phyloP scores from a whole-genome alignment of 2,797 vertebrate genomes.

The Bufotes viridis region DNA sequence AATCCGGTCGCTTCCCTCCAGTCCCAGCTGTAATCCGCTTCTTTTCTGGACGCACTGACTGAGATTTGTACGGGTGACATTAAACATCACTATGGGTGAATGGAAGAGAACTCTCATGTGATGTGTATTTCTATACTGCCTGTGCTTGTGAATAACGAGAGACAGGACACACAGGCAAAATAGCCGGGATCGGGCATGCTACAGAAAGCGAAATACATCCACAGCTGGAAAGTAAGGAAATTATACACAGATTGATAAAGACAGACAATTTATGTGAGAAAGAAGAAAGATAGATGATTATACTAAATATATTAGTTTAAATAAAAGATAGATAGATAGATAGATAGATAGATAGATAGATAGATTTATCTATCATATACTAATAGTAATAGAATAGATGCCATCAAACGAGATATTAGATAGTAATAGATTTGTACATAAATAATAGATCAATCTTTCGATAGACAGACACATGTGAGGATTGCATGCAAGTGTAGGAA shows the following conservation, averaged over 20 bases:
- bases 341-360: background rate
- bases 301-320: background rate
- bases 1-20: background rate
- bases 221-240: background rate
- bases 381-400: background rate
- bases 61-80: background rate
- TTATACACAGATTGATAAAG: background rate
- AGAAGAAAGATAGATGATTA: background rate
- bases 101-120: background rate
- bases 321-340: background rate
- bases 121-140: background rate
- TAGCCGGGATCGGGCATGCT: background rate
- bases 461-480: background rate
- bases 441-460: background rate
- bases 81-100: background rate
- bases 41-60: background rate
- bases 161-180: background rate
- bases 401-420: background rate
- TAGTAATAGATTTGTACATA: background rate
- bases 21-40: background rate
- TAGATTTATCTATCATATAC: background rate
- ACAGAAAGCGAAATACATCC: background rate
- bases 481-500: background rate
- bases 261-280: background rate
- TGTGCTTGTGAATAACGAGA: background rate